Conservation (phyloP, 2,113 vertebrate genomes). For the Pteropus alecto region DNA sequence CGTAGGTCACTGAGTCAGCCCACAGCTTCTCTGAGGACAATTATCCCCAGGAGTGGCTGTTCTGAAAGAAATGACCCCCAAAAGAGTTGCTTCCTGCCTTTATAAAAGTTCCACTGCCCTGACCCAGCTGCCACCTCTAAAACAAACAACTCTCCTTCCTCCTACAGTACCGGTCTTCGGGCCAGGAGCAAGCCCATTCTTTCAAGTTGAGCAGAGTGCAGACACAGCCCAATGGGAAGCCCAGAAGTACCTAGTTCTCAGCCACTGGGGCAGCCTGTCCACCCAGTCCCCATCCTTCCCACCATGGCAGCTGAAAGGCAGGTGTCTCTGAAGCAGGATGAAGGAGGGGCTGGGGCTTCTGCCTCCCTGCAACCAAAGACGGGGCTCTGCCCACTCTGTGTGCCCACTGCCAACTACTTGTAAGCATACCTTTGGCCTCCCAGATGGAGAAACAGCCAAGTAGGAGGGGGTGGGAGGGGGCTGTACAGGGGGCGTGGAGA, state of each 20-base stretch:
- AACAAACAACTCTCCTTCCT: not conserved
- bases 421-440: not conserved
- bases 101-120: not conserved
- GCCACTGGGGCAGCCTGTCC: not conserved
- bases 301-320: not conserved
- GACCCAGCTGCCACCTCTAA: not conserved
- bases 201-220: not conserved
- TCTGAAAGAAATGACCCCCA: not conserved
- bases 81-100: not conserved
- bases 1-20: too few species aligned
- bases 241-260: not conserved
- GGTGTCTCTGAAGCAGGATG: not conserved
- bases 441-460: not conserved
- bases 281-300: not conserved
- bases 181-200: not conserved
- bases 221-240: not conserved
- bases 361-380: not conserved
- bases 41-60: not conserved
- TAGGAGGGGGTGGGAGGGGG: too few species aligned
- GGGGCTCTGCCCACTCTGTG: not conserved
- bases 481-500: not conserved
- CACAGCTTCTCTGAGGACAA: not conserved
- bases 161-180: not conserved
- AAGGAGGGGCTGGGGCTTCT: not conserved
- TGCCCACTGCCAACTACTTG: not conserved